A percentile compares a stretch with the other conserved stretches of the same genome.
Conservation (phyloP, 2,888 invertebrate genomes). For the Eupeodes latifasciatus region DNA sequence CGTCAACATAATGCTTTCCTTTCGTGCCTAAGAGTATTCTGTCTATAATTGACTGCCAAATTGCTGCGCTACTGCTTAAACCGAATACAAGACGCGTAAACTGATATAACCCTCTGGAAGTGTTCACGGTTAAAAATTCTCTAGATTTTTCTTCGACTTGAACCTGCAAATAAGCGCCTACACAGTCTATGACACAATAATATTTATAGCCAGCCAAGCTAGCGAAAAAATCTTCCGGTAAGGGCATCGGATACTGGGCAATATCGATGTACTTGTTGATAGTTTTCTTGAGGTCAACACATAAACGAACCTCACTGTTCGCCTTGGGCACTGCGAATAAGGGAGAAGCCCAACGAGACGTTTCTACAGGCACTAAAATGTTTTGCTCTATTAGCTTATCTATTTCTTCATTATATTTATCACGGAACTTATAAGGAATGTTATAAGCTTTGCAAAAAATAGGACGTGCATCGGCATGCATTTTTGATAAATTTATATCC, state of each 20-base stretch:
- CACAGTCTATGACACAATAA: constrained; percentile 3
- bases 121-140: background rate
- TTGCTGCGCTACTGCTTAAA: constrained; percentile 23
- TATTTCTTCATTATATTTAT: constrained; percentile 30
- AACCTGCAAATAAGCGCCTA: background rate
- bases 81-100: constrained; percentile 29
- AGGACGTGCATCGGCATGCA: constrained; percentile 33
- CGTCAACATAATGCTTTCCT: constrained; percentile 44
- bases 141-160: background rate
- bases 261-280: constrained; percentile 35
- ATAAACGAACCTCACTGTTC: constrained; percentile 48
- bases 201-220: constrained; percentile 7
- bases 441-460: constrained; percentile 54
- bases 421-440: constrained; percentile 66
- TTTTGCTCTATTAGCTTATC: constrained; percentile 22
- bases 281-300: constrained; percentile 63
- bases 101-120: constrained; percentile 16
- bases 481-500: constrained; percentile 45
- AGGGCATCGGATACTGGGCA: constrained; percentile 14
- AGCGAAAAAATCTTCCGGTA: constrained; percentile 8
- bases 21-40: constrained; percentile 12
- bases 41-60: constrained; percentile 28
- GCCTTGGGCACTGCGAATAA: constrained; percentile 68
- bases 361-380: constrained; percentile 57
- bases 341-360: constrained; percentile 66